Percentiles rank a stretch among this genome's conserved stretches.
Conservation (phyloP, 1,140 invertebrate genomes). For the Hylaeus anthracinus region DNA sequence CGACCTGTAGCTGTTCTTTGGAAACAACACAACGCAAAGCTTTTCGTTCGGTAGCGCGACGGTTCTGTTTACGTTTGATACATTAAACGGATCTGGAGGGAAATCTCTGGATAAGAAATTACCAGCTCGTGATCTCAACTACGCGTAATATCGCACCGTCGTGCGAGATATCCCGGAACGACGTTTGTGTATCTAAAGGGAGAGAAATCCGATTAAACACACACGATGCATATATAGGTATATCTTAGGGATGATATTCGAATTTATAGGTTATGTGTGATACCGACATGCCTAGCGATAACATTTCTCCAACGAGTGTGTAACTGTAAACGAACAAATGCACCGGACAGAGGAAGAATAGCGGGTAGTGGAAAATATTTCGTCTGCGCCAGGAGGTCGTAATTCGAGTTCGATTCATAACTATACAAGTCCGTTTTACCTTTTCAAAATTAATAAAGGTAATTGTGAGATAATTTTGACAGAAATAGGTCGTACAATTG, state of each 20-base stretch:
- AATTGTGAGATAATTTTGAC: no score
- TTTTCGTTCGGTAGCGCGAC: conserved; percentile 39
- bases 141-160: conserved; percentile 58
- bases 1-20: conserved; percentile 16
- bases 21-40: conserved; percentile 50
- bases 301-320: background rate
- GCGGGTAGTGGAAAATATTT: background rate
- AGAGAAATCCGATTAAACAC: conserved; percentile 49
- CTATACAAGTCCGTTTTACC: background rate
- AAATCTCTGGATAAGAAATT: conserved; percentile 55
- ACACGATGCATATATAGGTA: conserved; percentile 61
- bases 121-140: conserved; percentile 75
- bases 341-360: background rate
- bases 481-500: background rate
- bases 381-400: conserved; percentile 3
- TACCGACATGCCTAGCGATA: conserved; percentile 23
- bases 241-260: conserved; percentile 40
- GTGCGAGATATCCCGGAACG: conserved; percentile 54
- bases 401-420: conserved; percentile 11
- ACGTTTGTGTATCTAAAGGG: conserved; percentile 61
- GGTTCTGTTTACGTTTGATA: conserved; percentile 61
- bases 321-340: background rate
- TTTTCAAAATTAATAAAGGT: no score
- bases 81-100: conserved; percentile 62
- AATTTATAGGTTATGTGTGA: conserved; percentile 37